Evolutionary conservation across 1,140 invertebrate genomes (phyloP).

Genomic region (Proales similis): DNA sequence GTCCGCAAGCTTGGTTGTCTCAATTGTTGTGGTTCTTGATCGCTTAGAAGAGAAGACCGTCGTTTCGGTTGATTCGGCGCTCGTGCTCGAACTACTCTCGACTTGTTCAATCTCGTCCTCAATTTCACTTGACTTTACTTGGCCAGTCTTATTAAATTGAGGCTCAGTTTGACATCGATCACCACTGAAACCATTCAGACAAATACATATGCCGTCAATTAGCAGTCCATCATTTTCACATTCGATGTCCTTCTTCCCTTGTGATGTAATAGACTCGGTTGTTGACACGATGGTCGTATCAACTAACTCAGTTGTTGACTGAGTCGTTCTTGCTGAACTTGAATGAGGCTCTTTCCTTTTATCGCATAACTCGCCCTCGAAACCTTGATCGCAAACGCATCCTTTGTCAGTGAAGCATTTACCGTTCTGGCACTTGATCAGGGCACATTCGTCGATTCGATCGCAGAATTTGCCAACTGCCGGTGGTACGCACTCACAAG

Average conservation of each 20-base stretch:
- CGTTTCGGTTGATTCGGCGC: too few relatives aligned
- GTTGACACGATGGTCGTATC: not conserved
- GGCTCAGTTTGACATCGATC: conserved; percentile 26
- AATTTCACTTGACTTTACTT: too few relatives aligned
- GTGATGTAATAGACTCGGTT: not conserved
- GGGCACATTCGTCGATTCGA: conserved; percentile 32
- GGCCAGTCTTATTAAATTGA: too few relatives aligned
- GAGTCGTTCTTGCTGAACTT: not conserved
- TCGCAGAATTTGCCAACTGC: conserved; percentile 34
- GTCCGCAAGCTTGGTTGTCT: too few relatives aligned
- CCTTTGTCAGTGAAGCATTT: conserved; percentile 21
- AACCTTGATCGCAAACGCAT: conserved; percentile 10
- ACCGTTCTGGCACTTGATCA: conserved; percentile 4
- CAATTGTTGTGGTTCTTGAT: too few relatives aligned
- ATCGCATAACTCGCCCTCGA: conserved; percentile 14
- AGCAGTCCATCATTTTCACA: conserved; percentile 36
- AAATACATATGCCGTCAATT: conserved; percentile 28
- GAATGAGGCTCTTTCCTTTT: not conserved
- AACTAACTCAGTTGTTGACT: not conserved
- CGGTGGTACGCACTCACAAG: conserved; percentile 15
- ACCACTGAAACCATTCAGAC: conserved; percentile 23
- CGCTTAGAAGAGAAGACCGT: too few relatives aligned
- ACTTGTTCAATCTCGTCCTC: too few relatives aligned
- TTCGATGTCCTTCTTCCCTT: too few relatives aligned
- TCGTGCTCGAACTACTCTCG: too few relatives aligned